These are phyloP conservation scores for Mesaphorura yosii DNA, from an alignment of 1,140 invertebrate species.

Conservation along the genomic window DNA sequence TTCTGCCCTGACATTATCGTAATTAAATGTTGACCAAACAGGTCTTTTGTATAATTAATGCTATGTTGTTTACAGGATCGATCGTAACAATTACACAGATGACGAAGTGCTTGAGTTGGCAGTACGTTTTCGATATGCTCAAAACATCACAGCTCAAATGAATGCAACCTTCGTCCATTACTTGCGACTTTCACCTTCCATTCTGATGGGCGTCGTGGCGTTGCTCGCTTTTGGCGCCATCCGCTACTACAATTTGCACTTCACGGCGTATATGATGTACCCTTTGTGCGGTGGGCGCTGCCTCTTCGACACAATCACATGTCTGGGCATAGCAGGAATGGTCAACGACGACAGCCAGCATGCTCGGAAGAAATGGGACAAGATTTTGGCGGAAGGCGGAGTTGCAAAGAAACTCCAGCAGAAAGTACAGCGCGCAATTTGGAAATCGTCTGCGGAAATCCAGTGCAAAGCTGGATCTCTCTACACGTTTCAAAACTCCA, in stretches of 20 bases:
- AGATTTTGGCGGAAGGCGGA: not conserved
- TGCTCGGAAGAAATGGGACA: not conserved
- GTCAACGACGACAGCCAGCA: not conserved
- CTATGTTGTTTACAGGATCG: not conserved
- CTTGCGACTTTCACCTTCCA: not conserved
- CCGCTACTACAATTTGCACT: not conserved
- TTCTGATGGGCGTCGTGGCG: not conserved
- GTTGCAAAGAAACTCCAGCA: not conserved
- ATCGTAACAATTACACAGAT: not conserved
- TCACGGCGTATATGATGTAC: not conserved
- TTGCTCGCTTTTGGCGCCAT: not conserved
- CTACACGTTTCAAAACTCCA: constrained; percentile 2
- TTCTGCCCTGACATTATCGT: not conserved
- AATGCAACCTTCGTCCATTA: not conserved
- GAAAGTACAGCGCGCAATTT: not conserved
- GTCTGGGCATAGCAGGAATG: not conserved
- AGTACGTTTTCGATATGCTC: not conserved
- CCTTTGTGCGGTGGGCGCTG: not conserved
- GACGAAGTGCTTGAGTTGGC: not conserved
- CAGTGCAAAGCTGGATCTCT: not conserved
- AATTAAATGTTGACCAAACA: not conserved
- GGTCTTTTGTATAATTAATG: not conserved
- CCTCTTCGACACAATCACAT: not conserved
- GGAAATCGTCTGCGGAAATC: not conserved
- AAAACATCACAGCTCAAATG: not conserved